These are phyloP conservation scores for Macrocentrus cingulum DNA, from an alignment of 1,140 invertebrate species.

Conservation along the genomic window DNA sequence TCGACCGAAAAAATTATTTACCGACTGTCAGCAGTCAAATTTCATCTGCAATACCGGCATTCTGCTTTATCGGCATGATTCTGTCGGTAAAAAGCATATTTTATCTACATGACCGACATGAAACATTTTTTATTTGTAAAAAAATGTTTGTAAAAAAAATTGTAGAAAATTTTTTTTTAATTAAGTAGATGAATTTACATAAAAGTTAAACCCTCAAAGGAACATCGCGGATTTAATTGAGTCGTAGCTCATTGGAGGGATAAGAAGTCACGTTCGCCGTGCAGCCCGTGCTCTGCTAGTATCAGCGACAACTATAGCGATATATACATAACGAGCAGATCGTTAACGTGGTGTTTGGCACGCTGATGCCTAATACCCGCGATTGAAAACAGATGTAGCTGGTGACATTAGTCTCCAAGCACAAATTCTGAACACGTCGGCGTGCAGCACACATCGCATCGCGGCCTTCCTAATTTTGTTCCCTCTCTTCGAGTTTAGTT, in stretches of 20 bases:
- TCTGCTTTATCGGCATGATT: too few species aligned
- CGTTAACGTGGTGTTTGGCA: conserved; percentile 26
- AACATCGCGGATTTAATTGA: conserved; percentile 27
- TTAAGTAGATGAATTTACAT: not conserved
- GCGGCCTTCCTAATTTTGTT: too few species aligned
- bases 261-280: conserved; percentile 28
- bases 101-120: too few species aligned
- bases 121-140: too few species aligned
- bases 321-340: conserved; percentile 25
- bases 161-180: not conserved
- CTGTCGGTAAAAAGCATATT: too few species aligned
- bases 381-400: conserved; percentile 3
- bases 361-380: not conserved
- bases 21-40: too few species aligned
- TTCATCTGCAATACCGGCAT: too few species aligned
- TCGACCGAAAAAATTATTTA: too few species aligned
- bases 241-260: conserved; percentile 28
- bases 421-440: too few species aligned
- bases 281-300: conserved; percentile 9
- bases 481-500: too few species aligned
- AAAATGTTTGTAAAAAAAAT: not conserved
- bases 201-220: not conserved
- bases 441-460: too few species aligned
- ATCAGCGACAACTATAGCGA: too few species aligned
- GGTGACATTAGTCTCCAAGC: conserved; percentile 15